A percentile compares a stretch with the other conserved stretches of the same genome.
phyloP scores from a whole-genome alignment of 2,113 vertebrate genomes.

The Ploceus nigricollis region DNA sequence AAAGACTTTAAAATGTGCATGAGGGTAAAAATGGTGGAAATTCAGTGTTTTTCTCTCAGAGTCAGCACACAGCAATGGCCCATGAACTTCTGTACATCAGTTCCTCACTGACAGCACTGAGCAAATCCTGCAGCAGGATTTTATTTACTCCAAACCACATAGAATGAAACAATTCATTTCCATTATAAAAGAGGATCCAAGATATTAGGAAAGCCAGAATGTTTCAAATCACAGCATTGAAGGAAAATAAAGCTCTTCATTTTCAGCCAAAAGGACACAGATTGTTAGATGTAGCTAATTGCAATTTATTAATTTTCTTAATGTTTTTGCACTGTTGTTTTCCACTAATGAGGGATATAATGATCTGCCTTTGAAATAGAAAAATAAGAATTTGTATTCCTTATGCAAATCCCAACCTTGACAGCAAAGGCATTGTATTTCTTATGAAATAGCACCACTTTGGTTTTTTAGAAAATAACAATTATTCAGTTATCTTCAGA shows the following conservation, averaged over 20 bases:
- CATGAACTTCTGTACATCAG: background rate
- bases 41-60: background rate
- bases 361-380: background rate
- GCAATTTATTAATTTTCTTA: background rate
- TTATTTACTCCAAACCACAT: background rate
- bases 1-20: background rate
- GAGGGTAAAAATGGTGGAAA: background rate
- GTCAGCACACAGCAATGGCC: background rate
- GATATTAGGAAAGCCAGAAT: background rate
- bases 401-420: background rate
- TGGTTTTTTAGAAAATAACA: background rate
- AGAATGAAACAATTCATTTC: background rate
- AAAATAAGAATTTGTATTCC: background rate
- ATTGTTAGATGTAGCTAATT: background rate
- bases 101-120: background rate
- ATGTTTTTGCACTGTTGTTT: background rate
- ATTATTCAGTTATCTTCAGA: background rate
- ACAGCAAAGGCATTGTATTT: background rate
- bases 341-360: background rate
- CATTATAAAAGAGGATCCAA: background rate
- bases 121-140: background rate
- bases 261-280: background rate
- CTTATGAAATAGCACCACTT: background rate
- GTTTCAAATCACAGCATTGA: background rate
- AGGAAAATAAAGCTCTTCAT: background rate